Base-by-base conservation (phyloP, 2,797 vertebrate genomes). In the Pelodytes ibericus region DNA sequence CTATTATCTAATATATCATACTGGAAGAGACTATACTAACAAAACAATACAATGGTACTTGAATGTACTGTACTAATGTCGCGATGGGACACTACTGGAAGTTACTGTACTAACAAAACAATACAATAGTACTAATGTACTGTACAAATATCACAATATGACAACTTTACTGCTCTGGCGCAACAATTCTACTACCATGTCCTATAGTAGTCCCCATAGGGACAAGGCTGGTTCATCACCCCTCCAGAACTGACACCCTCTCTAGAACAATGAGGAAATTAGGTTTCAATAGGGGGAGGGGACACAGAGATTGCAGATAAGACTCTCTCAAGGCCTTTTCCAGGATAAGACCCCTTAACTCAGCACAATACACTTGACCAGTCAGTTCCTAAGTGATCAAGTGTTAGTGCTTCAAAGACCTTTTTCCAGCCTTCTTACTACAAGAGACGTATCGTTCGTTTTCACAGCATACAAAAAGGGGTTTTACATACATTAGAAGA, bases 311-410 rank as follows among this genome's bases (percentile, higher is more conserved):
- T 58, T 51, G 61, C 36, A 66, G 51, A 77, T 59, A 77, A 59
- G 49, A n/a, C 49, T 63, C 18, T 70, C 9, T 72, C 49, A 26
- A n/a, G 25, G 13, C 36, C n/a, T 18, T 59, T 51, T 72, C 29
- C 57, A 78, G 70, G 63, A 78, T 72, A 72, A 24, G 57, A 22
- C 76, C 63, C 70, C 65, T 72, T 78, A 72, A 78, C 56, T 67
- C 44, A 18, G 44, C 62, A 72, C 61, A 72, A 78, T 67, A 66
- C 75, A 78, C 70, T 78, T 78, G 75, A 72, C 62, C 72, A 63
- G 70, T 73, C 76, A 68, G 63, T 68, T 68, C 56, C 70, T 78
- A 47, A 53, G 41, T 15, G 39, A 68, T 57, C 70, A 61, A 53
- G 57, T 68, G 70, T 68, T 63, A 53, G 53, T 33, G 41, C 51